phyloP scores from a whole-genome alignment of 2,888 invertebrate genomes.

The Acleris sparsana region DNA sequence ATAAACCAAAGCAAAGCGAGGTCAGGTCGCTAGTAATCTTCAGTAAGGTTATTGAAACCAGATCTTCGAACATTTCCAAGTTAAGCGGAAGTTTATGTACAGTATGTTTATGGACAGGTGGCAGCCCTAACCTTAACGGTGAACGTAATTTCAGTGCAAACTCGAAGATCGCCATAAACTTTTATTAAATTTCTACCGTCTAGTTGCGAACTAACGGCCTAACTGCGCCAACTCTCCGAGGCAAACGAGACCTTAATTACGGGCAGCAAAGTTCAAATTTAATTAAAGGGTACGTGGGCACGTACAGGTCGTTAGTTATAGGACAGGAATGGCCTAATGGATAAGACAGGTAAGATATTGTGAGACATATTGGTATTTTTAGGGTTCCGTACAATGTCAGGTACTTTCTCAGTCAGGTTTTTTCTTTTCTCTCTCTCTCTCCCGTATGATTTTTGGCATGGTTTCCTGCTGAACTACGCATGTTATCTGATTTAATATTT shows the following conservation, averaged over 20 bases:
- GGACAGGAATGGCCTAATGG: not conserved
- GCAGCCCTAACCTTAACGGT: conserved; percentile 2
- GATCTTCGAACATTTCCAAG: no score
- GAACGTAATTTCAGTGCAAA: conserved; percentile 26
- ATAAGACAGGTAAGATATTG: not conserved
- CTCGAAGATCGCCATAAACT: conserved; percentile 19
- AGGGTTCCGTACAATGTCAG: no score
- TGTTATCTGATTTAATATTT: no score
- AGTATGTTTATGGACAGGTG: no score
- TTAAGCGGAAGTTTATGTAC: no score
- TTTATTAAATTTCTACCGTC: conserved; percentile 34
- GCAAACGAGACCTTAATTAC: conserved; percentile 4
- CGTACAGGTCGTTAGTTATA: not conserved
- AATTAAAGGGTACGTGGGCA: not conserved
- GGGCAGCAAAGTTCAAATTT: conserved; percentile 2
- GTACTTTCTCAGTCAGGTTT: no score
- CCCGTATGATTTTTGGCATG: no score
- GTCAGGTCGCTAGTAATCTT: no score
- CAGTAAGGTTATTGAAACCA: no score
- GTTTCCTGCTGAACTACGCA: no score
- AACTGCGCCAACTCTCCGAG: not conserved
- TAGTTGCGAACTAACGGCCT: not conserved
- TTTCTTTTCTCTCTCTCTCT: no score
- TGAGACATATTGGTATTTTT: not conserved
- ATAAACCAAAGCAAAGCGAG: no score